A percentile compares a stretch with the other conserved stretches of the same genome.
Evolutionary conservation across 2,888 invertebrate species (phyloP).

Genomic region (Andrena marginata): DNA sequence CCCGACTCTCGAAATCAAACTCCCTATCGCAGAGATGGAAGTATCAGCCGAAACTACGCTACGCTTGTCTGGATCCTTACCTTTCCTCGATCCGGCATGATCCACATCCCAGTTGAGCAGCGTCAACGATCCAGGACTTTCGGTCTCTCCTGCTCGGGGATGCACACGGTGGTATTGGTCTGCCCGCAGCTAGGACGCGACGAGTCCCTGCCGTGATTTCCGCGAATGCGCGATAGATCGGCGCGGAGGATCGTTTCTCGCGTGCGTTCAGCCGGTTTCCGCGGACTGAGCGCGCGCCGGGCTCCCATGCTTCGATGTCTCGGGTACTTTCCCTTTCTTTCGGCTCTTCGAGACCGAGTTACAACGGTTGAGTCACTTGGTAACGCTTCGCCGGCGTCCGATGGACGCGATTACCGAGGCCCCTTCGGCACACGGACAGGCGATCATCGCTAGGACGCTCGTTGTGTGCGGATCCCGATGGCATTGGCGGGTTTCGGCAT

Average conservation of each 20-base stretch:
- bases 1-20: not conserved
- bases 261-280: slow-evolving; percentile 69
- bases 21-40: not conserved
- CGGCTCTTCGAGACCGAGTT: slow-evolving; percentile 61
- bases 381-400: slow-evolving; percentile 37
- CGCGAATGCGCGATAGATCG: slow-evolving; percentile 33
- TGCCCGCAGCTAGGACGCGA: not conserved
- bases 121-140: not conserved
- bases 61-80: slow-evolving; percentile 21
- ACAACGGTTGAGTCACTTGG: slow-evolving; percentile 63
- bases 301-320: slow-evolving; percentile 67
- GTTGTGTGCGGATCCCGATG: slow-evolving; percentile 29
- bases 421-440: not conserved
- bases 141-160: not conserved
- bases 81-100: slow-evolving; percentile 36
- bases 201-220: slow-evolving; percentile 17
- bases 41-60: not conserved
- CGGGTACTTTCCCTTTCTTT: slow-evolving; percentile 80
- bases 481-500: slow-evolving; percentile 53
- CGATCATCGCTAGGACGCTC: not conserved
- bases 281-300: slow-evolving; percentile 66
- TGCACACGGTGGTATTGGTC: slow-evolving; percentile 3
- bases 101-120: slow-evolving; percentile 20
- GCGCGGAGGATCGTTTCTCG: slow-evolving; percentile 42
- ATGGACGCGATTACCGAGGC: slow-evolving; percentile 18